Evolutionary conservation across 2,113 vertebrate genomes (phyloP), one percentile per base, ranked within the genome.

Genomic region (Irena cyanogastra): DNA sequence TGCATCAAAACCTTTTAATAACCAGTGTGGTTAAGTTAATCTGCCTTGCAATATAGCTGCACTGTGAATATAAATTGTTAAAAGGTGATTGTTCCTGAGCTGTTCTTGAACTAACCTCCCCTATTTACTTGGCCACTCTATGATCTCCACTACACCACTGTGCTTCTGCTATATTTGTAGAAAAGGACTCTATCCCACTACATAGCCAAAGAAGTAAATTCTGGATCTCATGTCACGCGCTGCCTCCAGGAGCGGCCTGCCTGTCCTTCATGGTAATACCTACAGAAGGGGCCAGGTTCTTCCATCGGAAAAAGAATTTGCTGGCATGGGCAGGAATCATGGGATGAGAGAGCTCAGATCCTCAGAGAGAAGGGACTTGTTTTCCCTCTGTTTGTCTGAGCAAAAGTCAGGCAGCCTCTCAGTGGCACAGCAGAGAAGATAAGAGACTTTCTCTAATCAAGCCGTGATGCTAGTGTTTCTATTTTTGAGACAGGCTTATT

Each of bases 401-500:
- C 47, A 87, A 64, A 90, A 64, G 37, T 82, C 68, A 89, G 65
- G 60, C 16, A 84, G 50, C 28, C 53, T 64, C 18, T 95, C 44
- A 44, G 21, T 59, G 11, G 30, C 65, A 59, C 0, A 0, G 44
- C 49, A 52, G 19, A 70, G 57, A 72, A 94, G 72, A 82, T 82
- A 84, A 89, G 69, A 93, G 74, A 72, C 41, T 84, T 92, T 84
- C 50, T 79, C 24, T 93, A 91, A 94, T 93, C 81, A 87, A 87
- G 53, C 57, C n/a, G 45, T 87, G 81, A 89, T 94, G 57, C 12
- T 60, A 49, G n/a, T 56, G 41, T 26, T 94, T 91, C 87, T 95
- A 50, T 93, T 95, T 97, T 92, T 89, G 93, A 79, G 89, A 85
- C 28, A 76, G 77, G 41, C 37, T 96, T 89, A 89, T 70, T 94